Percentiles rank a stretch among this genome's conserved stretches.
Conservation (phyloP, 92 coral and sea anemone species). For the Zoanthus sociatus region DNA sequence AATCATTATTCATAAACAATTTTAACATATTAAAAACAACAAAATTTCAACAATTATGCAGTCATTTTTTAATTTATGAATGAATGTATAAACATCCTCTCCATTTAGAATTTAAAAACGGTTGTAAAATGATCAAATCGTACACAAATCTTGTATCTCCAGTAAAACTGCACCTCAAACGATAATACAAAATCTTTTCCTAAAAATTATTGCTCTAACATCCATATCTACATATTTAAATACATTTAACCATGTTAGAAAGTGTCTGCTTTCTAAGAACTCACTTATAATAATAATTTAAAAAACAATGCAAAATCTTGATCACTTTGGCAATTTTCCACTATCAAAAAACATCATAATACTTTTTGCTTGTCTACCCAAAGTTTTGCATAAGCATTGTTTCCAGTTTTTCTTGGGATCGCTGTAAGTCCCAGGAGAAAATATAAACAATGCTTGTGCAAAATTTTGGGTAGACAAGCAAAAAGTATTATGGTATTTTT, state of each 20-base stretch:
- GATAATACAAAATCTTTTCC: not conserved
- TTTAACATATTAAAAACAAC: not conserved
- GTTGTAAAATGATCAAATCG: not conserved
- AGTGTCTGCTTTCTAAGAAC: not conserved
- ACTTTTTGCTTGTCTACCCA: too few relatives aligned
- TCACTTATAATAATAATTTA: not conserved
- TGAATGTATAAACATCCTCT: not conserved
- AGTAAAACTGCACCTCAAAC: not conserved
- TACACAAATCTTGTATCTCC: not conserved
- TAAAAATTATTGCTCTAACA: not conserved
- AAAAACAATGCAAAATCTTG: not conserved
- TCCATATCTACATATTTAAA: not conserved
- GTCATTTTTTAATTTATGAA: not conserved
- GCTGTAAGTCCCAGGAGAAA: too few relatives aligned
- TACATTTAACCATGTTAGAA: not conserved
- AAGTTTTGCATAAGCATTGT: too few relatives aligned
- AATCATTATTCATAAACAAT: not conserved
- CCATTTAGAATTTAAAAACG: too few relatives aligned
- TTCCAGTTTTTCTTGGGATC: too few relatives aligned
- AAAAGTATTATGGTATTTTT: too few relatives aligned
- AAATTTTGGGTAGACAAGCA: too few relatives aligned
- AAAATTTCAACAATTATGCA: not conserved
- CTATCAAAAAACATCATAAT: too few relatives aligned
- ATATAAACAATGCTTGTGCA: too few relatives aligned
- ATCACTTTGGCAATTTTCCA: not conserved